Evolutionary conservation across 2,797 vertebrate genomes (phyloP).

Genomic region (Silurus lanzhouensis): DNA sequence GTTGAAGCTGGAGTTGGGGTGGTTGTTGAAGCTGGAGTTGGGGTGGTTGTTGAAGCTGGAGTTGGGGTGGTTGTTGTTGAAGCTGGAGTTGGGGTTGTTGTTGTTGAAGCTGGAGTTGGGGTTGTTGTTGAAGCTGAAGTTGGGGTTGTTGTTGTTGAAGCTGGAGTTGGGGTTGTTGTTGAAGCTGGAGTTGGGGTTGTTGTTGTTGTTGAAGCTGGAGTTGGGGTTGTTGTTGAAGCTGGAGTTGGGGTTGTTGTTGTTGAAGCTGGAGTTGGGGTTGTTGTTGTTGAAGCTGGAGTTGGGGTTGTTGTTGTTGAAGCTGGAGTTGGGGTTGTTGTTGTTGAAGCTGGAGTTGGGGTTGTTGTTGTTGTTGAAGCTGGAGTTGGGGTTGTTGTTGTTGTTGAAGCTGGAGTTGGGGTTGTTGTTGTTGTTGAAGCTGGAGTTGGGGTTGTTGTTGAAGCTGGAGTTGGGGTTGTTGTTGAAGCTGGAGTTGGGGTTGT

Average conservation of each 20-base stretch:
- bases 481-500: constrained; percentile 59
- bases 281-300: too few relatives aligned
- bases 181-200: constrained; percentile 52
- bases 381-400: constrained; percentile 61
- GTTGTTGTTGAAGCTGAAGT: constrained; percentile 44
- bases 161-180: constrained; percentile 52
- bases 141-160: constrained; percentile 58
- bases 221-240: constrained; percentile 49
- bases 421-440: constrained; percentile 44
- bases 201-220: constrained; percentile 16
- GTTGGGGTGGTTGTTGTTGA: constrained; percentile 57
- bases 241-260: constrained; percentile 59
- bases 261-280: constrained; percentile 54
- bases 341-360: constrained; percentile 61
- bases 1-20: constrained; percentile 35
- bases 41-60: constrained; percentile 30
- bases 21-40: constrained; percentile 62
- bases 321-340: constrained; percentile 54
- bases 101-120: constrained; percentile 58
- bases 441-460: constrained; percentile 39
- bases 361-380: constrained; percentile 61
- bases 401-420: constrained; percentile 48
- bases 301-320: constrained; percentile 59
- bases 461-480: constrained; percentile 57
- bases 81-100: constrained; percentile 62